A percentile compares a stretch with the other conserved stretches of the same genome.
phyloP scores from a whole-genome alignment of 2,113 vertebrate species.

The Nipponia nippon region DNA sequence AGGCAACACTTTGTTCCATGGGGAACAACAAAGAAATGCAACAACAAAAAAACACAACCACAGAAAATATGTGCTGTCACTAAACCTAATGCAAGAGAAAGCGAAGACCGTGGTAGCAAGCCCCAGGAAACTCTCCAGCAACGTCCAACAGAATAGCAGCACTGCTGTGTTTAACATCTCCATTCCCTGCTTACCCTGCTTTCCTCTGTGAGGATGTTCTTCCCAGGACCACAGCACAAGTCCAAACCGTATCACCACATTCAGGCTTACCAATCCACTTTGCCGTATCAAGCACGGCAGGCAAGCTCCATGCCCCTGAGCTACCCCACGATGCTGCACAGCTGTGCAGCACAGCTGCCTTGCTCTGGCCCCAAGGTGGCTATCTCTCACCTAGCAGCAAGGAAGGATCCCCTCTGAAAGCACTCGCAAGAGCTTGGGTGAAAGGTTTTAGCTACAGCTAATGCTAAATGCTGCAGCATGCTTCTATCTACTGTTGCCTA shows the following conservation, averaged over 20 bases:
- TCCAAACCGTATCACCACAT: not conserved
- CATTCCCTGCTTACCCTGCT: not conserved
- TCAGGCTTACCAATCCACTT: not conserved
- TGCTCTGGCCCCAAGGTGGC: rapidly evolving
- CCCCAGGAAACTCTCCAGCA: not conserved
- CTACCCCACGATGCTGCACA: not conserved
- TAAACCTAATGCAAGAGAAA: not conserved
- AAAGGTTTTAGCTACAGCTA: not conserved
- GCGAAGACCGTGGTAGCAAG: rapidly evolving
- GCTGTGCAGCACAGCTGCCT: not conserved
- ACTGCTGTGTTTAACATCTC: not conserved
- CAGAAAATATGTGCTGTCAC: not conserved
- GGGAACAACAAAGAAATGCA: not conserved
- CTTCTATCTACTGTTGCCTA: not conserved
- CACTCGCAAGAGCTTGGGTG: not conserved
- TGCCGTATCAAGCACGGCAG: not conserved
- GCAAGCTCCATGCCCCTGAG: rapidly evolving
- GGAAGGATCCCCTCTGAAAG: not conserved
- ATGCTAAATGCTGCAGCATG: not conserved
- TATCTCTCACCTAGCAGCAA: not conserved
- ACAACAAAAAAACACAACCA: not conserved
- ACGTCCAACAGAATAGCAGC: not conserved
- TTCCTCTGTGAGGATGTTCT: not conserved
- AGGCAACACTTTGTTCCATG: not conserved
- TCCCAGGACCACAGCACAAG: not conserved